Base-by-base conservation (phyloP, 2,797 vertebrate genomes). In the Phalanger gymnotis region DNA sequence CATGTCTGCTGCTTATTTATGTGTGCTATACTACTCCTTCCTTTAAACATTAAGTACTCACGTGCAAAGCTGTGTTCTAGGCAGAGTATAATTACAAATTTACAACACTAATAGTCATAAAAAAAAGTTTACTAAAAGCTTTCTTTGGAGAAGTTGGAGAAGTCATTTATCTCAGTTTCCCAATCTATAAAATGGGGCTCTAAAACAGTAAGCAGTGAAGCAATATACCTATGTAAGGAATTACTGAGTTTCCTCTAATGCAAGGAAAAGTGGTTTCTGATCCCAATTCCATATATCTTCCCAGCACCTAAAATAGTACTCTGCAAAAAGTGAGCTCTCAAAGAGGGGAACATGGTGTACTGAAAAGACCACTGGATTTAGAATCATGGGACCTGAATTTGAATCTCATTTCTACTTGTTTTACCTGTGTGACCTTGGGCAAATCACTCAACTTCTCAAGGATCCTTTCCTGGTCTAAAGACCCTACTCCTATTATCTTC, bases 301-400 rank as follows among this genome's bases (percentile, higher is more conserved):
- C 25, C 19, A 91, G 56, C 89, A 40, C 25, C 61, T 92, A 56
- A 92, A 94, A 90, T 54, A 92, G 54, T 66, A 91, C 57, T 81
- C 31, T 61, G 30, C 25, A 93, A 28, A 93, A 1, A 56, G 25
- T 27, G 54, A 51, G 6, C 3, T 91, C 10, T 95, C 54, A 28
- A 81, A 89, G 58, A 94, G 95, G 92, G 30, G 30, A 58, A 58
- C 57, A 31, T 5, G 1, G 12, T 61, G 3, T 16, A 61, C 34
- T 61, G 22, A 11, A 66, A 66, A 66, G 58, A 34, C 30, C 57
- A 31, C 28, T 31, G 30, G 30, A 58, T 31, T 58, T 58, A 31
- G 57, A 58, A 31, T 13, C 57, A 58, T 4, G 30, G 9, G 30
- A 31, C 30, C 4, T 66, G 61, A 66, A n/a, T 66, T 5, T 66